phyloP scores from a whole-genome alignment of 2,797 vertebrate genomes.

The Epinephelus malabaricus region DNA sequence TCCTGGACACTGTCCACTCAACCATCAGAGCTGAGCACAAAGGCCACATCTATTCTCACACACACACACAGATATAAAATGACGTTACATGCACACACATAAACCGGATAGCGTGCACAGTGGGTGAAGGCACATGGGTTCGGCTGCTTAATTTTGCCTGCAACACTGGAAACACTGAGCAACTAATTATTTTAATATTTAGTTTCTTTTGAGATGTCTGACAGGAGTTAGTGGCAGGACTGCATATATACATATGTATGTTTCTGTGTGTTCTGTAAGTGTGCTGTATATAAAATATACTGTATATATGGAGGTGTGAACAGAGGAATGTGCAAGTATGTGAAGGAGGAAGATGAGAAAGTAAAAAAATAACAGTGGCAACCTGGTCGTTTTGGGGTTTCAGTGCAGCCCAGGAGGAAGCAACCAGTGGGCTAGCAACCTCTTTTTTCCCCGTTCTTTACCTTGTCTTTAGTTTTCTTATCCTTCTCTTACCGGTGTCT shows the following conservation, averaged over 20 bases:
- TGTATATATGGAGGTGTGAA: no score
- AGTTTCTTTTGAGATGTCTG: constrained; percentile 19
- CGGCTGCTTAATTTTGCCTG: constrained; percentile 49
- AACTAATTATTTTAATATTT: constrained; percentile 11
- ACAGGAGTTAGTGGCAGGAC: not conserved
- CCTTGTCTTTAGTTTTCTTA: no score
- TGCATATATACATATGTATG: no score
- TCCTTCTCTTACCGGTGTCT: not conserved
- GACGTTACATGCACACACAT: constrained; percentile 8
- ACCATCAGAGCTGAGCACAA: constrained; percentile 66
- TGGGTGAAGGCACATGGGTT: constrained; percentile 14
- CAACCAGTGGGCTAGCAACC: no score
- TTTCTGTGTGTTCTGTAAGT: no score
- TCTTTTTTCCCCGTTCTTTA: no score
- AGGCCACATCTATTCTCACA: constrained; percentile 68
- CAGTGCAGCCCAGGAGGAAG: not conserved
- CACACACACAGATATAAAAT: constrained; percentile 29
- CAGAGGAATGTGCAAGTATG: no score
- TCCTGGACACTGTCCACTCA: constrained; percentile 74
- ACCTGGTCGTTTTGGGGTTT: not conserved
- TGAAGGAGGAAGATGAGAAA: no score
- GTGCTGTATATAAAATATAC: no score
- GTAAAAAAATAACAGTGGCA: not conserved
- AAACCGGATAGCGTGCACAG: not conserved
- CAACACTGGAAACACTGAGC: not conserved